These are phyloP conservation scores for Adrianichthys oophorus DNA, from an alignment of 2,797 vertebrate genomes.

Conservation along the genomic window DNA sequence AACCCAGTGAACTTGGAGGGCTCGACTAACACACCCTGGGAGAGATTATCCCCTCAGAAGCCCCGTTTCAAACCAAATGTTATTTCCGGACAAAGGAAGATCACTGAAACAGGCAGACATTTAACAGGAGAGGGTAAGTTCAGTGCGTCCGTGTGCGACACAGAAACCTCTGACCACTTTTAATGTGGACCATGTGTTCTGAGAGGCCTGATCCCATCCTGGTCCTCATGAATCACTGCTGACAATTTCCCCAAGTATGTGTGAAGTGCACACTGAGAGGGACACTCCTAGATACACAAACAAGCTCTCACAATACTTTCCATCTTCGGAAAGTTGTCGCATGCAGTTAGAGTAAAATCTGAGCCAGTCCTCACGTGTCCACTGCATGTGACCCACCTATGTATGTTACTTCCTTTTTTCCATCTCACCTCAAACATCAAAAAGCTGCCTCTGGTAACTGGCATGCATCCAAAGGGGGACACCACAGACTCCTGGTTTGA, in stretches of 20 bases:
- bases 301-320: conserved; percentile 19
- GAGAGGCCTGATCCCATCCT: conserved; percentile 23
- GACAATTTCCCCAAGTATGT: conserved; percentile 79
- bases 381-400: conserved; percentile 11
- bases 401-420: conserved; percentile 6
- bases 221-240: conserved; percentile 50
- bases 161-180: conserved; percentile 23
- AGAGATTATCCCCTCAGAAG: conserved; percentile 55
- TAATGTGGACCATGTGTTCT: conserved; percentile 66
- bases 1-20: conserved; percentile 63
- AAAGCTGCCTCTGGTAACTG: conserved; percentile 25
- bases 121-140: conserved; percentile 26
- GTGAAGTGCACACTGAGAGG: conserved; percentile 49
- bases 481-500: conserved; percentile 1
- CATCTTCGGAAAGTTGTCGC: conserved; percentile 34
- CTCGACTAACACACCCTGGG: conserved; percentile 43
- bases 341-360: conserved; percentile 53
- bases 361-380: conserved; percentile 43
- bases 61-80: conserved; percentile 55
- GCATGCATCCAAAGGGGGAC: conserved; percentile 22
- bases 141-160: conserved; percentile 23
- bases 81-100: conserved; percentile 56
- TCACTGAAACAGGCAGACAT: conserved; percentile 37
- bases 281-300: conserved; percentile 30
- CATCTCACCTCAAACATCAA: conserved; percentile 13